Evolutionary conservation across 1,140 invertebrate genomes (phyloP), one percentile per base, ranked within the genome.

Genomic region (Pemphigus obesinymphae): DNA sequence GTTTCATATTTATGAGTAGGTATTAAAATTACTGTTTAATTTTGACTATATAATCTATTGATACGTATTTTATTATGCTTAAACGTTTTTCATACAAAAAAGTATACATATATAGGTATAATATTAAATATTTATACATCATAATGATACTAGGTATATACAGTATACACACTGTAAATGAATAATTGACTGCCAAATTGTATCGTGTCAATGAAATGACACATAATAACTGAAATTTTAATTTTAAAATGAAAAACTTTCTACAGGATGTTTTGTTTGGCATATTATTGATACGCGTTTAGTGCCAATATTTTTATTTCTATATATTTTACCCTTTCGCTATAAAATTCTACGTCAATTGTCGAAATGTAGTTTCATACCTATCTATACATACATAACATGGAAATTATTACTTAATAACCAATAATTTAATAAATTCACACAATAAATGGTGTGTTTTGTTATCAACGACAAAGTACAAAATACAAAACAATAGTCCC

Each of bases 401-500:
- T 29, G 7, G 4, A 29, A 8, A 50, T 50, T 73, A 50, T 50
- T 73, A 73, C 17, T 73, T 73, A 73, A 50, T 73, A 72, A 72
- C 68, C 43, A 29, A 73, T 50, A 73, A 73, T 50, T 73, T 48
- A 73, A 20, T 50, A 73, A n/a, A 73, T 70, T 70, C 40, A n/a
- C 26, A 70, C 23, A 17, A 45, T 70, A 70, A 70, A 70, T 45
- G 23, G 66, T 73, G 43, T 73, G 45, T 73, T 73, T 68, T 50
- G 43, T 31, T 31, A 73, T 50, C 70, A 80, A 80, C 58, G 43
- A 58, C 26, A 37, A 68, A 66, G 11, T 43, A 53, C 72, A 75
- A 75, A 50, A 50, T 75, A 48, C 43, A 78, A 80, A 80, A 80
- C 76, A 80, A 80, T 80, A 61, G 76, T 7, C 4, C n/a, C 53